These are phyloP conservation scores for Chionis minor DNA, from an alignment of 2,113 vertebrate genomes.

Conservation along the genomic window DNA sequence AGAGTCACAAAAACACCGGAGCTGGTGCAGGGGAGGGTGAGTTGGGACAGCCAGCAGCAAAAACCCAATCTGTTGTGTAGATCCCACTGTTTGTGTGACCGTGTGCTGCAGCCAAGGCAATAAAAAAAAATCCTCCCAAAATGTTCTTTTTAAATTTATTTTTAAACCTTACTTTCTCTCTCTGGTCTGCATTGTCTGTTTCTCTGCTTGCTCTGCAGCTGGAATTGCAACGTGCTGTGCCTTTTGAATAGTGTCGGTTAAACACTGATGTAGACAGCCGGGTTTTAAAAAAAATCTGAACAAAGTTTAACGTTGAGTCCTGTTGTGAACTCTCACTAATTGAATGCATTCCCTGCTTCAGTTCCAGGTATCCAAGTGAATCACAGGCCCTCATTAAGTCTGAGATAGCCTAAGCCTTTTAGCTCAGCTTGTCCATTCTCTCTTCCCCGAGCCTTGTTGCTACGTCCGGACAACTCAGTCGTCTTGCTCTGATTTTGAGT, in stretches of 20 bases:
- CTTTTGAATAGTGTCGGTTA: background rate
- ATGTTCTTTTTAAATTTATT: background rate
- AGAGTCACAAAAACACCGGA: slow-evolving; percentile 54
- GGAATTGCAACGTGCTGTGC: background rate
- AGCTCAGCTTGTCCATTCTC: background rate
- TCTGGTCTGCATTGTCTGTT: background rate
- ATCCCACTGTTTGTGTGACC: background rate
- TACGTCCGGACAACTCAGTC: background rate
- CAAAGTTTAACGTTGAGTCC: background rate
- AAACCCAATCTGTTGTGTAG: background rate
- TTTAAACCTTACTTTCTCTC: slow-evolving; percentile 2
- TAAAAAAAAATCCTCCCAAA: background rate
- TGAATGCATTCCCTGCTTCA: background rate
- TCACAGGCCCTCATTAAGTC: background rate
- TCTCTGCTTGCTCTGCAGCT: background rate
- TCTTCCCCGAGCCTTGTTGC: background rate
- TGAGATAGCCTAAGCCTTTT: background rate
- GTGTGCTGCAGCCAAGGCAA: background rate
- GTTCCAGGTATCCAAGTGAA: background rate
- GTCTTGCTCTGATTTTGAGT: background rate
- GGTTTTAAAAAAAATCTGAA: background rate
- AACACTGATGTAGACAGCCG: background rate
- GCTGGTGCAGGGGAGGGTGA: background rate
- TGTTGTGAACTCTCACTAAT: background rate
- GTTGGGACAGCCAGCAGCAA: background rate